Percentiles rank a stretch among this genome's conserved stretches.
phyloP scores from a whole-genome alignment of 2,797 vertebrate species.

The Myripristis murdjan region DNA sequence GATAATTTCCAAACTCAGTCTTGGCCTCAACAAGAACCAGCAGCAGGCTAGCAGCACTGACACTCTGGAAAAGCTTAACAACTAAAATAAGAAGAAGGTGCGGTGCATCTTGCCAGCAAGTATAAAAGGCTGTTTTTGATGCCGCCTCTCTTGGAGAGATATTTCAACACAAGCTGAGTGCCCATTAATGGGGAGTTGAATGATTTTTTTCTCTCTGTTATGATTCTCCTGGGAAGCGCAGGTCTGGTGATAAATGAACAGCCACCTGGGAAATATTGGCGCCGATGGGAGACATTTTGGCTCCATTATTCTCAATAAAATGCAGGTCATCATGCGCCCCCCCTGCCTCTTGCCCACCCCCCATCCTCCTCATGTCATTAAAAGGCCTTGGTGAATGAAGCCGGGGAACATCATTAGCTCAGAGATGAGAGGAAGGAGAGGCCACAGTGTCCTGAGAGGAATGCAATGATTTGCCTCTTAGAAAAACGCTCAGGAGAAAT shows the following conservation, averaged over 20 bases:
- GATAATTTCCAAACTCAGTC: background rate
- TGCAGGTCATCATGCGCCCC: slow-evolving; percentile 59
- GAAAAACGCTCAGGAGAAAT: slow-evolving; percentile 42
- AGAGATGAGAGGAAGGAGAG: slow-evolving; percentile 53
- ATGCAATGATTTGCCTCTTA: slow-evolving; percentile 44
- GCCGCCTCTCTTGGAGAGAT: slow-evolving; percentile 45
- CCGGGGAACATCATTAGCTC: slow-evolving; percentile 65
- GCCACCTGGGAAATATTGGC: slow-evolving; percentile 74
- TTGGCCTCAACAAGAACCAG: background rate
- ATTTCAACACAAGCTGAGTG: slow-evolving; percentile 59
- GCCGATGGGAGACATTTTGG: slow-evolving; percentile 72
- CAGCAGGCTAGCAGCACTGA: background rate
- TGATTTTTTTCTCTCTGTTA: slow-evolving; percentile 52
- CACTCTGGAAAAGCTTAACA: slow-evolving; percentile 19
- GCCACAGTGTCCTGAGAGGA: slow-evolving; percentile 51
- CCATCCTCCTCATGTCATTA: slow-evolving; percentile 56
- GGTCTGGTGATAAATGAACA: slow-evolving; percentile 72
- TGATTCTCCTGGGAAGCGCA: slow-evolving; percentile 58
- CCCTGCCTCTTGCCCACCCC: background rate
- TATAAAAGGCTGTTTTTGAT: slow-evolving; percentile 49
- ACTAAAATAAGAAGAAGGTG: slow-evolving; percentile 45
- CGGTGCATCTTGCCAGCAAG: slow-evolving; percentile 8
- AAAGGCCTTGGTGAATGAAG: slow-evolving; percentile 43
- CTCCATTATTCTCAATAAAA: slow-evolving; percentile 81
- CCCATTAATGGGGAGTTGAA: slow-evolving; percentile 58